Base-by-base conservation (phyloP, 2,888 invertebrate species). In the Atrina japonica region DNA sequence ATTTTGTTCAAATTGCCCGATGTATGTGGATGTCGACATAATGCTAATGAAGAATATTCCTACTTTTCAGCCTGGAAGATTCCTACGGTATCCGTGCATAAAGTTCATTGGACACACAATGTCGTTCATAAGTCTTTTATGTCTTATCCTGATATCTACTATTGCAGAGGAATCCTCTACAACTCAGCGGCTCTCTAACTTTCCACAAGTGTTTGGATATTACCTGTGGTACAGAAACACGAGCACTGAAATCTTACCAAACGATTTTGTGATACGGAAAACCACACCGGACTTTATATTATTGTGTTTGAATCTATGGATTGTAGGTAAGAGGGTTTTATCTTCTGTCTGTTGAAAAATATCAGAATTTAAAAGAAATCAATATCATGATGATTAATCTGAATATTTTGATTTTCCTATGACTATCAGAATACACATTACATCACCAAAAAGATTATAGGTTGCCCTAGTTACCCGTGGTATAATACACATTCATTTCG, bases 51-150 rank as follows among this genome's bases (percentile, higher is more conserved):
- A n/a, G n/a, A n/a, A n/a, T n/a, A n/a, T n/a, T n/a, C n/a, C n/a
- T n/a, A n/a, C n/a, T n/a, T n/a, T n/a, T n/a, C 74, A 86, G 87
- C 68, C 84, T 14, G 83, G 84, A 6, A 77, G 76, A 18, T 75
- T 86, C 52, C 73, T 86, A 59, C 66, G 78, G 30, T 82, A 81
- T 29, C 88, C 88, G 6, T 85, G 85, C 69, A 82, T 88, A 5
- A 87, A 87, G 72, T 87, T 88, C 65, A 80, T 87, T 30, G 85
- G 84, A 3, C 86, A 86, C 65, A 84, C 87, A 7, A 80, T 83
- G 59, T 84, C 86, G 7, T 88, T 83, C 60, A 53, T 85, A 11
- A 68, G 81, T 21, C 87, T 88, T 68, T 77, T 88, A n/a, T 70
- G 77, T 7, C 77, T 88, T 74, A 85, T 84, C 18, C 69, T 84